Evolutionary conservation across 2,888 invertebrate species (phyloP).

Genomic region (Tetranychus truncatus): DNA sequence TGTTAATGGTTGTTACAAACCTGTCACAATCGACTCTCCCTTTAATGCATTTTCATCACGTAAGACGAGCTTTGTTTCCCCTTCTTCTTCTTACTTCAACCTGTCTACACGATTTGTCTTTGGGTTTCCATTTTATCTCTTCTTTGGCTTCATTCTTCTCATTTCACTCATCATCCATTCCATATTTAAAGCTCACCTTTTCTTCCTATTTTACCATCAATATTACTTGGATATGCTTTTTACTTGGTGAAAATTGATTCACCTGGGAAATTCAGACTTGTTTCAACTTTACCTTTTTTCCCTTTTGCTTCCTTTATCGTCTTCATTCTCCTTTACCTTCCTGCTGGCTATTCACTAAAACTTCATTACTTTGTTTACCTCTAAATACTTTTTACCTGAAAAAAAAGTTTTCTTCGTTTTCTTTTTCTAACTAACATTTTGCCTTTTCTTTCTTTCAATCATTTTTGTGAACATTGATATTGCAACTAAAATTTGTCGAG

Average conservation of each 20-base stretch:
- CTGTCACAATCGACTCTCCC: background rate
- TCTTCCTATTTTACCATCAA: background rate
- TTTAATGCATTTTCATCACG: background rate
- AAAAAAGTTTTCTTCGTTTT: background rate
- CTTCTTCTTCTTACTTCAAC: background rate
- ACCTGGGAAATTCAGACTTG: background rate
- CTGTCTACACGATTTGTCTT: background rate
- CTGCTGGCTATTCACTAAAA: background rate
- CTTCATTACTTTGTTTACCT: background rate
- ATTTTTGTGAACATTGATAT: background rate
- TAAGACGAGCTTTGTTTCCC: background rate
- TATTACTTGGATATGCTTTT: background rate
- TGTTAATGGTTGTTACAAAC: background rate
- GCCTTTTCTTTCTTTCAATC: background rate
- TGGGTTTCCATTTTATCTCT: background rate
- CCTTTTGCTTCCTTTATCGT: background rate
- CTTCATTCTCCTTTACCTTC: background rate
- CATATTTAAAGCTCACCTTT: background rate
- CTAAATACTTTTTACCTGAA: background rate
- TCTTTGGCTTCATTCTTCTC: background rate
- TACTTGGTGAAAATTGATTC: background rate
- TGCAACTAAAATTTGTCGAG: background rate
- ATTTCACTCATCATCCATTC: background rate
- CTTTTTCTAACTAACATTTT: background rate
- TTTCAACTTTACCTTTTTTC: background rate